These are phyloP conservation scores for Busseola fusca DNA, from an alignment of 2,888 invertebrate species.

Conservation along the genomic window DNA sequence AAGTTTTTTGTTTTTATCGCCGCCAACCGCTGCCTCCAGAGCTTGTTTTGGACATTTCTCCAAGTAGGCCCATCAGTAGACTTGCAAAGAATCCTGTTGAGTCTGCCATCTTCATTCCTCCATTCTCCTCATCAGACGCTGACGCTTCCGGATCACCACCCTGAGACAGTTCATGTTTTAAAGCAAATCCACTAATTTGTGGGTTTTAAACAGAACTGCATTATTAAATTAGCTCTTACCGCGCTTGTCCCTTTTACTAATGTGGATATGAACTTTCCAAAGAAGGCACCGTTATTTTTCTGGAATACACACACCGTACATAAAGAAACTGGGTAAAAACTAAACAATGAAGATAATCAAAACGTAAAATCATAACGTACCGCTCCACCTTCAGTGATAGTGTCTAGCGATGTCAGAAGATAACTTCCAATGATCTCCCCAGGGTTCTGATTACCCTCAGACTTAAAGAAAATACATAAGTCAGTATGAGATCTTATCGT, in stretches of 20 bases:
- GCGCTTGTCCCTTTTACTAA: constrained; percentile 83
- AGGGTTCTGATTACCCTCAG: constrained; percentile 83
- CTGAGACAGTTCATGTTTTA: constrained; percentile 64
- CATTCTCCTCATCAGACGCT: constrained; percentile 64
- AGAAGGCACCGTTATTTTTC: constrained; percentile 86
- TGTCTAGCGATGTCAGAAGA: constrained; percentile 81
- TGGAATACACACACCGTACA: constrained; percentile 63
- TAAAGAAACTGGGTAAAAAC: not conserved
- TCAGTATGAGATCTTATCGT: not conserved
- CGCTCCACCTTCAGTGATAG: constrained; percentile 85
- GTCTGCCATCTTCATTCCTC: constrained; percentile 72
- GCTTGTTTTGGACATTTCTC: constrained; percentile 84
- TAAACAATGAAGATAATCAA: not conserved
- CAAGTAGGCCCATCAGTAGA: constrained; percentile 78
- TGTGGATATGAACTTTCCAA: constrained; percentile 82
- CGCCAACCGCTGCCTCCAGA: constrained; percentile 73
- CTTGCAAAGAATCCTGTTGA: constrained; percentile 80
- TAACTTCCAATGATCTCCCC: constrained; percentile 83
- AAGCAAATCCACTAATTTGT: not conserved
- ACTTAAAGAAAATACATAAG: constrained; percentile 62
- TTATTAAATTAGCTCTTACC: constrained; percentile 70
- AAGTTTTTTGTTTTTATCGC: constrained; percentile 47
- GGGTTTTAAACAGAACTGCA: not conserved
- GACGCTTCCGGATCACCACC: constrained; percentile 70
- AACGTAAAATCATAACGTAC: constrained; percentile 66